phyloP scores from a whole-genome alignment of 2,113 vertebrate species.

The Podarcis raffonei region DNA sequence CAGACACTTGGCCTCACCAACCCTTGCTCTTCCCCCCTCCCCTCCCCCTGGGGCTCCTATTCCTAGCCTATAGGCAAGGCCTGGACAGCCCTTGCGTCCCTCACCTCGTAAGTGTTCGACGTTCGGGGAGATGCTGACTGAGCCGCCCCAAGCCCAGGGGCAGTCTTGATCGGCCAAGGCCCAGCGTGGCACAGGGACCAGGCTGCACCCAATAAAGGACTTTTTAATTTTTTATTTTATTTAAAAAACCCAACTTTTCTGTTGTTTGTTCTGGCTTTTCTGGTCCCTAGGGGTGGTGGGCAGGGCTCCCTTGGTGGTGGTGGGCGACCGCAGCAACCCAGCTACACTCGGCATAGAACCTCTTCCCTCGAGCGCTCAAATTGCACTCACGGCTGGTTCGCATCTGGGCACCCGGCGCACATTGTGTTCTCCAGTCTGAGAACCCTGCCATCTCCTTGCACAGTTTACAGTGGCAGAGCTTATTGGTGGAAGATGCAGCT shows the following conservation, averaged over 20 bases:
- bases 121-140: slow-evolving; percentile 45
- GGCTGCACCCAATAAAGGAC: slow-evolving; percentile 75
- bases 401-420: not conserved
- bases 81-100: not conserved
- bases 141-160: slow-evolving; percentile 34
- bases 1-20: slow-evolving; percentile 44
- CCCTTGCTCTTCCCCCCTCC: slow-evolving; percentile 44
- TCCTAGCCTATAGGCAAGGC: slow-evolving; percentile 14
- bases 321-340: not conserved
- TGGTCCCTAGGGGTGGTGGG: not conserved
- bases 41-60: slow-evolving; percentile 9
- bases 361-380: not conserved
- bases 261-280: slow-evolving; percentile 54
- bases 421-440: not conserved
- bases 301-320: not conserved
- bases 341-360: not conserved
- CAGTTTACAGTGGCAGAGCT: not conserved
- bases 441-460: not conserved
- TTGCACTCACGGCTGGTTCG: not conserved
- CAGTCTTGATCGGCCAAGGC: slow-evolving; percentile 6
- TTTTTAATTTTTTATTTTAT: slow-evolving; percentile 79
- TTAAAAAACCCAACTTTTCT: slow-evolving; percentile 60
- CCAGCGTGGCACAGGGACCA: slow-evolving; percentile 52
- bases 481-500: not conserved
- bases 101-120: slow-evolving; percentile 39